Evolutionary conservation across 1,140 invertebrate species (phyloP), one percentile per base, ranked within the genome.

Genomic region (Melitaea cinxia): DNA sequence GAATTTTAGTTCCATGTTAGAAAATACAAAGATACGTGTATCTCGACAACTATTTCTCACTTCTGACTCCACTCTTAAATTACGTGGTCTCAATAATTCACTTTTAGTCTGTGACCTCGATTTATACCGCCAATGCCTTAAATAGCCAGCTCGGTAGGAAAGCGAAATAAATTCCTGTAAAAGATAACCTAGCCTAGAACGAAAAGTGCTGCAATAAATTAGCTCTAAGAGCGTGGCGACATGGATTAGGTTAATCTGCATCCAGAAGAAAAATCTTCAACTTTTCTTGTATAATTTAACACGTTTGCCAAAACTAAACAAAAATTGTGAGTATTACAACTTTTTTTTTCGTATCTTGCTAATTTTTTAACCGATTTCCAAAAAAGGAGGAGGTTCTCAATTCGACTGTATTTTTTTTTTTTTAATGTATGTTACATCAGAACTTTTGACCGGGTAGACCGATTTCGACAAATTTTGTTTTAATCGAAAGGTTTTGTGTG

Each of bases 121-220:
- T 57, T 57, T 57, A 57, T 57, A 57, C 45, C 37, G 39, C 39
- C 39, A 45, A 19, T 47, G 55, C 55, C 55, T 57, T 57, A 45
- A 53, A 53, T 54, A 26, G 49, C 28, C 45, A 62, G 59, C 24
- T 53, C 33, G 59, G 35, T 62, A 35, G 33, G 42, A 53, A 62
- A 62, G 50, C 59, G 50, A 50, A 62, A 67, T 67, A 67, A 61
- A 62, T 67, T 67, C 37, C 50, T 33, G 45, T 59, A 53, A 53
- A 49, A 65, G 55, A 59, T 65, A 54, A 15, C 64, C 64, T 53
- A 59, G 55, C 12, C 59, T 42, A 54, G 56, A 65, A 26, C 58
- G 52, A 58, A 70, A 70, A 70, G 30, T 65, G 54, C 49, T 47
- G 60, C 60, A 56, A 67, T 71, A 71, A 70, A 71, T 71, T 67